These are phyloP conservation scores for Adelosebastes latens DNA, from an alignment of 2,797 vertebrate species.

Conservation along the genomic window DNA sequence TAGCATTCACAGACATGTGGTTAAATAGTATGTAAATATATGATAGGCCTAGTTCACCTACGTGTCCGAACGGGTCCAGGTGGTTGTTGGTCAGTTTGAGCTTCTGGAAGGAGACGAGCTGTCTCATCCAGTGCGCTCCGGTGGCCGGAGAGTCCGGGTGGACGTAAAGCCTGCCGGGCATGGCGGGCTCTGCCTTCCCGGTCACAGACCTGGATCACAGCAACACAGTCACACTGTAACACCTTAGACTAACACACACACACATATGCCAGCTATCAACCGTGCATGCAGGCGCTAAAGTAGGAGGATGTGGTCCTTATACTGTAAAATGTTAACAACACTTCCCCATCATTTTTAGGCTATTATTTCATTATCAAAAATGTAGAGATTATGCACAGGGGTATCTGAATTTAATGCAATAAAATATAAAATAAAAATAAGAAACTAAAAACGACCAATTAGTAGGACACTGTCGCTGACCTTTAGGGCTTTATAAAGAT, in stretches of 20 bases:
- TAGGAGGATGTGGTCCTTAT: background rate
- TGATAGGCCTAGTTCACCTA: conserved; percentile 83
- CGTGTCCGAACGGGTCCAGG: conserved; percentile 98
- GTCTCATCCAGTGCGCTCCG: conserved; percentile 97
- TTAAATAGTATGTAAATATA: conserved; percentile 6
- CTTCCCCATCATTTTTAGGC: background rate
- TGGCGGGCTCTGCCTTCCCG: conserved; percentile 97
- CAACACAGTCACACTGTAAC: conserved; percentile 28
- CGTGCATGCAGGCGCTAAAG: background rate
- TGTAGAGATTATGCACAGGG: background rate
- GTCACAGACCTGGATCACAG: conserved; percentile 91
- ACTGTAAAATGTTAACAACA: background rate
- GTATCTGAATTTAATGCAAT: background rate
- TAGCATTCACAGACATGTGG: background rate
- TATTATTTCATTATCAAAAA: background rate
- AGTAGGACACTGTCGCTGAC: background rate
- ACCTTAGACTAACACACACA: background rate
- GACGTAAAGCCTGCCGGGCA: conserved; percentile 96
- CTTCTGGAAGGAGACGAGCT: conserved; percentile 98
- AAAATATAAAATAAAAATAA: background rate
- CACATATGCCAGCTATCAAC: background rate
- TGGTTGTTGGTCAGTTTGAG: conserved; percentile 99
- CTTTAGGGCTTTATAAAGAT: background rate
- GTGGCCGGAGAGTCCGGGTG: conserved; percentile 97
- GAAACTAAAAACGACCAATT: background rate